Evolutionary conservation across 1,140 invertebrate species (phyloP), one percentile per base, ranked within the genome.

Genomic region (Dreissena polymorpha): DNA sequence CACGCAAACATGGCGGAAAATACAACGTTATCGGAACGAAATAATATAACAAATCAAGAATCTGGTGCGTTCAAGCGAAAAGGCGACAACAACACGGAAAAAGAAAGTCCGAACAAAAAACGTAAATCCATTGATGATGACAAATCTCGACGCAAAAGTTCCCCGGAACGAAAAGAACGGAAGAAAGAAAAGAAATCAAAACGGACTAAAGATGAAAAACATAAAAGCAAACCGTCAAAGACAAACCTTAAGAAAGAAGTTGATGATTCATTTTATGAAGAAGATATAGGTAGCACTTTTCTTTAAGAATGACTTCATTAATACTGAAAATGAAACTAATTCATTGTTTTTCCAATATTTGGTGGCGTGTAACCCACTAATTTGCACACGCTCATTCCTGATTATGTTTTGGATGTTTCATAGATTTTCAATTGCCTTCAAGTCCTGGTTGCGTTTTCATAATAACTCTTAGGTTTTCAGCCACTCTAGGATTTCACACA

Each of bases 1-100:
- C 57, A 57, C 29, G 50, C 72, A 76, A 86, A 71, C 57, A 86
- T 86, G 85, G 85, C 85, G 83, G 85, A 84, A 71, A 79, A 68
- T 27, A 63, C 39, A 50, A 73, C 27, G 55, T 63, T 50, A 29
- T 60, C 78, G n/a, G 68, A 60, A 12, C 27, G 76, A 65, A 75
- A 72, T 68, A 71, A 74, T 18, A 55, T 25, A 51, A 70, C 69
- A 49, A 50, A 23, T 16, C 64, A 67, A 53, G 68, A 60, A 79
- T 29, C 57, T 21, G 80, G 71, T 77, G 51, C 72, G 29, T 14
- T 57, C 70, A 84, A 83, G 67, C 64, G 72, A 51, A 85, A 86
- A 86, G n/a, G 21, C 50, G 27, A 27, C 64, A 55, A 76, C 60
- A 71, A 60, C 75, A 55, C 14, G 65, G n/a, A 70, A 12, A 14